Evolutionary conservation across 2,113 vertebrate species (phyloP).

Genomic region (Passer domesticus): DNA sequence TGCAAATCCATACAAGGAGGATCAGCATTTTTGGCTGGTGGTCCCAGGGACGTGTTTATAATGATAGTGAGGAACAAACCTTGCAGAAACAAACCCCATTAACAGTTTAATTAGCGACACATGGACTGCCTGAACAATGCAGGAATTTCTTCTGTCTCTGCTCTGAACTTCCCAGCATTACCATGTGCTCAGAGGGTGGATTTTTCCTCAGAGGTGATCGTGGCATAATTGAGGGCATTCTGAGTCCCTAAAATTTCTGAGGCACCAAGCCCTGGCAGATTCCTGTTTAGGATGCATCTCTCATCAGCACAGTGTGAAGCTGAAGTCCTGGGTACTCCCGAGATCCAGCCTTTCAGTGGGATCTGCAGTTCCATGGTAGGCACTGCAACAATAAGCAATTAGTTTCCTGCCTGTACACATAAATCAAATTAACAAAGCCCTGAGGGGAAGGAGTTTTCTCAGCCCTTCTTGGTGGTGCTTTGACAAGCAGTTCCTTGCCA

Average conservation of each 20-base stretch:
- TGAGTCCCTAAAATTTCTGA: background rate
- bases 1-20: background rate
- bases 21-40: background rate
- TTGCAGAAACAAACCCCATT: background rate
- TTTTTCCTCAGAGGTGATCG: background rate
- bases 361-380: background rate
- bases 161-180: rapidly evolving
- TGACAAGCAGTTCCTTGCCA: background rate
- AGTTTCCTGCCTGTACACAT: slow-evolving; percentile 36
- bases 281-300: background rate
- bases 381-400: slow-evolving; percentile 32
- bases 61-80: background rate
- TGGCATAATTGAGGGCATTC: background rate
- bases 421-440: slow-evolving; percentile 58
- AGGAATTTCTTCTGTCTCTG: background rate
- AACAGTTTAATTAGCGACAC: background rate
- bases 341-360: background rate
- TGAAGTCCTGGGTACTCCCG: background rate
- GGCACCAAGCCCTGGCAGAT: background rate
- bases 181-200: background rate
- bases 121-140: rapidly evolving
- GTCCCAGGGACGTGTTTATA: background rate
- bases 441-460: background rate
- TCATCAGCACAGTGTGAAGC: background rate
- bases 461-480: slow-evolving; percentile 11